Evolutionary conservation across 2,888 invertebrate genomes (phyloP).

Genomic region (Drosophila ustulata): DNA sequence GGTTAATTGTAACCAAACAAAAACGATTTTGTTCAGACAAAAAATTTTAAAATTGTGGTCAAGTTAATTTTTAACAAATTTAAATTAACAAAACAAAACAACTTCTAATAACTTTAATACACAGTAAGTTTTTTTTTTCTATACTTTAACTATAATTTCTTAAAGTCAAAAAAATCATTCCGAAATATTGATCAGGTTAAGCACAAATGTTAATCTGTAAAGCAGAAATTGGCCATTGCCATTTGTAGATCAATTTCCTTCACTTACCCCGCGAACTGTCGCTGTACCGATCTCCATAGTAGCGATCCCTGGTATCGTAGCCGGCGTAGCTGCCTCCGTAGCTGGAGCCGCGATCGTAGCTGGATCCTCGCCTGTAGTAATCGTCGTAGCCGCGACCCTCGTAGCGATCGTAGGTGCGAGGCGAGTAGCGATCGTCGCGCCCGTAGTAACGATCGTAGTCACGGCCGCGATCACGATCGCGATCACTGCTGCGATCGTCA

Average conservation of each 20-base stretch:
- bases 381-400: constrained; percentile 75
- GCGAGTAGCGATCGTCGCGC: constrained; percentile 77
- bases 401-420: constrained; percentile 79
- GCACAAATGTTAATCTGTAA: too few species aligned
- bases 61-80: too few species aligned
- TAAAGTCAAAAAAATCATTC: too few species aligned
- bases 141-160: too few species aligned
- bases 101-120: too few species aligned
- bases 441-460: constrained; percentile 75
- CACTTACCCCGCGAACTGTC: constrained; percentile 64
- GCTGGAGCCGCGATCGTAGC: constrained; percentile 39
- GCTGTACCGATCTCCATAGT: constrained; percentile 74
- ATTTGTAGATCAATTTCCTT: not conserved
- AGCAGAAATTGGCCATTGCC: too few species aligned
- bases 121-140: too few species aligned
- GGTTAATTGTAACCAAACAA: too few species aligned
- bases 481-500: constrained; percentile 75
- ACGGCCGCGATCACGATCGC: constrained; percentile 71
- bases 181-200: too few species aligned
- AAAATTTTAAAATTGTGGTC: too few species aligned
- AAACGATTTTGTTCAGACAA: too few species aligned
- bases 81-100: too few species aligned
- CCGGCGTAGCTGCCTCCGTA: constrained; percentile 51
- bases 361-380: constrained; percentile 54
- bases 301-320: constrained; percentile 83